Conservation (phyloP, 2,113 vertebrate genomes). For the Sceloporus tristichus region DNA sequence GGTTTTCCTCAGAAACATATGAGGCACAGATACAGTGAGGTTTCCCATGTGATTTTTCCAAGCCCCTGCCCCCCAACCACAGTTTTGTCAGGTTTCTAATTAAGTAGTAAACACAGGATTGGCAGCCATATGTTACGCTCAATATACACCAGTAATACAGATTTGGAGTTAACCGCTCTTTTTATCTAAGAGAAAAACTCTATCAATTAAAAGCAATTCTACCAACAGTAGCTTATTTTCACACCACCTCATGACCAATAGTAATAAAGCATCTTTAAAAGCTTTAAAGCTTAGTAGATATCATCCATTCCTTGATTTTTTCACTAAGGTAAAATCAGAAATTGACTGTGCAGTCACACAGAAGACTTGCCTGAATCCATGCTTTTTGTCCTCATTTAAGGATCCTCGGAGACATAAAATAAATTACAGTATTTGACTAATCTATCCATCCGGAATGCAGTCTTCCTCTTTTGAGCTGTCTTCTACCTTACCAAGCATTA, state of each 20-base stretch:
- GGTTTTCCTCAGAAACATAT: no score
- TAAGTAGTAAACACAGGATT: neutral
- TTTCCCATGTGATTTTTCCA: no score
- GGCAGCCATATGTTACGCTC: neutral
- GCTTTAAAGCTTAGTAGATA: neutral
- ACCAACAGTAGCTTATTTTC: neutral
- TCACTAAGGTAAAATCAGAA: neutral
- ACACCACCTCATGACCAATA: neutral
- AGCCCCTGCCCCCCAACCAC: no score
- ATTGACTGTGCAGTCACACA: neutral
- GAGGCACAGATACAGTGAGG: no score
- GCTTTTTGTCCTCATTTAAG: neutral
- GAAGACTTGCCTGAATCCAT: neutral
- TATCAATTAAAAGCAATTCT: neutral
- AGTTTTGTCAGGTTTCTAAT: neutral
- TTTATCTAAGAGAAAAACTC: neutral
- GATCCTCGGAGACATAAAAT: neutral
- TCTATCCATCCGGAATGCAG: no score
- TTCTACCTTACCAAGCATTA: no score
- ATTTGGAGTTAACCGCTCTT: neutral
- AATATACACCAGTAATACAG: neutral
- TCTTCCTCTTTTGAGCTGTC: no score
- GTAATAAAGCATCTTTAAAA: neutral
- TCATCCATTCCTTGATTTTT: neutral
- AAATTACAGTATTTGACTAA: neutral